Evolutionary conservation across 2,113 vertebrate genomes (phyloP), one percentile per base, ranked within the genome.

Genomic region (Lota lota): DNA sequence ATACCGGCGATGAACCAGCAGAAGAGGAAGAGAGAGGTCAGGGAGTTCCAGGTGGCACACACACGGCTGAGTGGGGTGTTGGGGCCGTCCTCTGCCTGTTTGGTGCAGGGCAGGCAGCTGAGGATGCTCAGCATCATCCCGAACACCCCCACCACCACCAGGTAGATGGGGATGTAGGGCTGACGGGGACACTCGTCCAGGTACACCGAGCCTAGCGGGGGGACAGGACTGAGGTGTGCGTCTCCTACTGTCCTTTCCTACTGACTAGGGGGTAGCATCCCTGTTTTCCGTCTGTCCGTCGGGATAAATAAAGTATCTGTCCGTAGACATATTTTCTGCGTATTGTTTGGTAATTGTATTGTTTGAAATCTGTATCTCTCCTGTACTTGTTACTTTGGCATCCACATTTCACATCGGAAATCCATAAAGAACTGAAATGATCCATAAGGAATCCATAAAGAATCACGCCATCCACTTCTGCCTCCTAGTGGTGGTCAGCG

Each of bases 1-100:
- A 87, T 67, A 93, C 92, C 91, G 14, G 79, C 65, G 17, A 92
- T 88, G 0, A 92, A 87, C 91, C 91, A 92, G 71, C 83, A 78
- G 63, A 87, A 73, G 53, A 88, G 22, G 50, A 92, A 92, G 1
- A 47, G 0, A 0, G 79, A 69, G 0, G 40, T 22, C 17, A 91
- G 14, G 0, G 28, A 66, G 75, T 83, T 90, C 81, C 87, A 89
- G 18, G 18, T 0, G 0, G 0, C 3, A 79, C 73, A 84, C 61
- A 72, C 0, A 0, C 0, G 6, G 20, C 2, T 64, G 11, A 85
- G 60, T 0, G 22, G 28, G 62, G 20, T 79, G 1, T n/a, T 0
- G 7, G 51, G 1, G 0, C 47, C 71, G 0, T 85, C 80, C 51
- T 67, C 8, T 0, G 21, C 0, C 21, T 71, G 0, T 1, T 1